Base-by-base conservation (phyloP, 2,888 invertebrate species). In the Eristalis arbustorum region DNA sequence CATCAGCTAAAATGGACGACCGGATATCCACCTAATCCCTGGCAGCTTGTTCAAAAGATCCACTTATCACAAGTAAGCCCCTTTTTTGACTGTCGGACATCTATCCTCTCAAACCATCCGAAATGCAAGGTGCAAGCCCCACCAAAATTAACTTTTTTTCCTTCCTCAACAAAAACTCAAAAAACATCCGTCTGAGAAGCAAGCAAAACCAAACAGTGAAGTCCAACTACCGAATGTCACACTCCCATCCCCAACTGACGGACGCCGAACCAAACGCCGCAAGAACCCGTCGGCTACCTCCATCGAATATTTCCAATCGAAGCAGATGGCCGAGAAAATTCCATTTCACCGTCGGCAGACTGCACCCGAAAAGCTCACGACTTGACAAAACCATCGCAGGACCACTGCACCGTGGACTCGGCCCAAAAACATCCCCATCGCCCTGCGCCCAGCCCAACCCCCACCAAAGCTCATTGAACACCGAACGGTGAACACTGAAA, bases 401-500 rank as follows among this genome's bases (percentile, higher is more conserved):
- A 8, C 49, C n/a, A 18, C 18, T 18, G 8, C n/a, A 18, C 18
- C 49, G 8, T 8, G 4, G 18, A 18, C 18, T 18, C 49, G 10
- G 18, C 49, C 40, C 23, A 23, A 8, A 49, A 68, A 49, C 42
- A n/a, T 18, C 18, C 49, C 49, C 49, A 18, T 4, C 37, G 1
- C 10, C 23, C 40, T n/a, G n/a, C 25, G 25, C 67, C 6, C 31
- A 13, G n/a, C 59, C 63, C 40, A 23, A 40, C 18, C 10, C n/a
- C 42, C 0, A n/a, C 11, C 49, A 84, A 85, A 85, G 84, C 84
- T 85, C 75, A 77, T 80, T 57, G 80, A 84, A 75, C 71, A 80
- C 57, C 37, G 62, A 76, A 49, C 67, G 72, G 42, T 49, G 62
- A 76, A 49, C 67, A 76, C 57, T 49, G 62, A 76, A 18, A 80